phyloP scores from a whole-genome alignment of 2,797 vertebrate genomes.

The Thamnophis elegans region DNA sequence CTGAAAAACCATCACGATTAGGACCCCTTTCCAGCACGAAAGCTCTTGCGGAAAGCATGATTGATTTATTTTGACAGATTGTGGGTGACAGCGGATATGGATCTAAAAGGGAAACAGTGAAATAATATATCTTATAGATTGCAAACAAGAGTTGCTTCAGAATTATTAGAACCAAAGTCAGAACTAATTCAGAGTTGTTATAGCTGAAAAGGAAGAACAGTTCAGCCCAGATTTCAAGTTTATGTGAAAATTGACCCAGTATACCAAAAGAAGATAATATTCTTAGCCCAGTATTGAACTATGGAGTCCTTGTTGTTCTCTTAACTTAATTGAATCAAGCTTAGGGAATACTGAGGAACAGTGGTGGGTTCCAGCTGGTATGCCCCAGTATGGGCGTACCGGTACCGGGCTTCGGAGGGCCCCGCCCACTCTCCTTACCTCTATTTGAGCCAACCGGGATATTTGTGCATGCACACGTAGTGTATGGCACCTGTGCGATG shows the following conservation, averaged over 20 bases:
- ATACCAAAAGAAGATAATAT: neutral
- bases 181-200: neutral
- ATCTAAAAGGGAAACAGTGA: neutral
- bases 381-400: no score
- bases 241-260: neutral
- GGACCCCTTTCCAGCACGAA: neutral
- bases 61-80: neutral
- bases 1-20: neutral
- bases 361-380: no score
- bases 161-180: neutral
- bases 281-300: neutral
- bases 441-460: no score
- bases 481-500: no score
- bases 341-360: neutral
- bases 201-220: neutral
- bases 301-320: neutral
- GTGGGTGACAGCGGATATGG: neutral
- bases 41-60: neutral
- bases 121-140: neutral
- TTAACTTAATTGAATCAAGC: neutral
- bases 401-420: no score
- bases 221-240: neutral
- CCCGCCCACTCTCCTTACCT: no score
- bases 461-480: no score
- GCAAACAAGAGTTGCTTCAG: neutral